These are phyloP conservation scores for Epizoanthus scotinus DNA, from an alignment of 92 coral and sea anemone species.

Conservation along the genomic window DNA sequence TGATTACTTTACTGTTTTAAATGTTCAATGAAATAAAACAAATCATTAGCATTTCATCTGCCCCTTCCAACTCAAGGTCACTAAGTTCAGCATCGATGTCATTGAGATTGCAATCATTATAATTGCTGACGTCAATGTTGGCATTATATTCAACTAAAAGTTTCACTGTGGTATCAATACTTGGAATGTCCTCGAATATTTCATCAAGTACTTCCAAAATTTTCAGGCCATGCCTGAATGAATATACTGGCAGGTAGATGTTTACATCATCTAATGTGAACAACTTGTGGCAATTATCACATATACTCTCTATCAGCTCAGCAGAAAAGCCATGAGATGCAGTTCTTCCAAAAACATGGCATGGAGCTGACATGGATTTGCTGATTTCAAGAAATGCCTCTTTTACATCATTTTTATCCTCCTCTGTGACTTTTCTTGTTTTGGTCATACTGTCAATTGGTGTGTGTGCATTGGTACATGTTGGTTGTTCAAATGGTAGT, in stretches of 20 bases:
- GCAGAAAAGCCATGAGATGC: slow-evolving; percentile 32
- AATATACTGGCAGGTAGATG: slow-evolving; percentile 13
- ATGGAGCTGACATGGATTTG: not conserved
- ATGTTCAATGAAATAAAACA: too few species aligned
- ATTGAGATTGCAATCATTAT: not conserved
- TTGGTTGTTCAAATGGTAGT: slow-evolving; percentile 15
- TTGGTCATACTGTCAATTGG: too few species aligned
- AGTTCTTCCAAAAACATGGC: slow-evolving; percentile 24
- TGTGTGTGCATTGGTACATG: too few species aligned
- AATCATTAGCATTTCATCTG: not conserved
- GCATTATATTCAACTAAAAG: not conserved
- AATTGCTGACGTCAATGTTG: not conserved
- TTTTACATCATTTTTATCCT: slow-evolving; percentile 5
- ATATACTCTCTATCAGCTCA: slow-evolving; percentile 20
- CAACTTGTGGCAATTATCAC: slow-evolving; percentile 29
- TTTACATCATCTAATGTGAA: slow-evolving; percentile 39
- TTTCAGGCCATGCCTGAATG: slow-evolving; percentile 17
- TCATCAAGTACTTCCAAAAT: slow-evolving; percentile 22
- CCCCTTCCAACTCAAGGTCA: not conserved
- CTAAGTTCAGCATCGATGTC: not conserved
- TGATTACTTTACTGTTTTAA: too few species aligned
- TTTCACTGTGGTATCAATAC: not conserved
- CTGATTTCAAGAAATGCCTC: slow-evolving; percentile 25
- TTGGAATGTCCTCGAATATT: not conserved
- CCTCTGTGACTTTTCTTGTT: slow-evolving; percentile 4